Evolutionary conservation across 2,888 invertebrate species (phyloP).

Genomic region (Pheosia tremula): DNA sequence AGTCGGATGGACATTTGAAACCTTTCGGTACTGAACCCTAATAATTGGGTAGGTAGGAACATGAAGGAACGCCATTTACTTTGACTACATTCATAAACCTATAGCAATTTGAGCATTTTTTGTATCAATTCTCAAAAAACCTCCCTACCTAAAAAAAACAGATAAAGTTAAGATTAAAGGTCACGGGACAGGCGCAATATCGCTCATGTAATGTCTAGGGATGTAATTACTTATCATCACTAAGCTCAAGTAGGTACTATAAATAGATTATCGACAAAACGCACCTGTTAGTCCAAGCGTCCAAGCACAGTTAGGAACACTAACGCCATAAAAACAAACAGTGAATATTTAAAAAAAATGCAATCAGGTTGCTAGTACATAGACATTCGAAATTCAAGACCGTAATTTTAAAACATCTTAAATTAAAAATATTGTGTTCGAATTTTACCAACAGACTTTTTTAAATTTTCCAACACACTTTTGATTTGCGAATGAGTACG

Average conservation of each 20-base stretch:
- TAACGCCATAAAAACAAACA: no score
- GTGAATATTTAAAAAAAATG: no score
- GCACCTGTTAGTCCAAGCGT: not conserved
- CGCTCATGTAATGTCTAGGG: slow-evolving; percentile 25
- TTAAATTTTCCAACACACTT: not conserved
- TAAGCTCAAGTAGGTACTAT: slow-evolving; percentile 2
- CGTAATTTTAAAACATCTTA: no score
- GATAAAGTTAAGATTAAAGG: slow-evolving; percentile 41
- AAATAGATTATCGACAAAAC: slow-evolving; percentile 6
- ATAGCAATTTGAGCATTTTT: not conserved
- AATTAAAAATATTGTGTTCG: not conserved
- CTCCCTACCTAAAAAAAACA: not conserved
- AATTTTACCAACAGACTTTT: not conserved
- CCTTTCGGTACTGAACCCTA: no score
- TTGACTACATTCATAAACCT: no score
- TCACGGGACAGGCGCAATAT: slow-evolving; percentile 47
- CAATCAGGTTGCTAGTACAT: no score
- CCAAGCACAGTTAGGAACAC: no score
- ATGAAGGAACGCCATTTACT: no score
- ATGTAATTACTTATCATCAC: slow-evolving; percentile 14
- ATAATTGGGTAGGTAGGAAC: no score
- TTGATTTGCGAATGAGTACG: not conserved
- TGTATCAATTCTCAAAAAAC: slow-evolving; percentile 25
- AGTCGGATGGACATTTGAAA: no score
- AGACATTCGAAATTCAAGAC: not conserved